Conservation (phyloP, 2,888 invertebrate species). For the Vanessa cardui region DNA sequence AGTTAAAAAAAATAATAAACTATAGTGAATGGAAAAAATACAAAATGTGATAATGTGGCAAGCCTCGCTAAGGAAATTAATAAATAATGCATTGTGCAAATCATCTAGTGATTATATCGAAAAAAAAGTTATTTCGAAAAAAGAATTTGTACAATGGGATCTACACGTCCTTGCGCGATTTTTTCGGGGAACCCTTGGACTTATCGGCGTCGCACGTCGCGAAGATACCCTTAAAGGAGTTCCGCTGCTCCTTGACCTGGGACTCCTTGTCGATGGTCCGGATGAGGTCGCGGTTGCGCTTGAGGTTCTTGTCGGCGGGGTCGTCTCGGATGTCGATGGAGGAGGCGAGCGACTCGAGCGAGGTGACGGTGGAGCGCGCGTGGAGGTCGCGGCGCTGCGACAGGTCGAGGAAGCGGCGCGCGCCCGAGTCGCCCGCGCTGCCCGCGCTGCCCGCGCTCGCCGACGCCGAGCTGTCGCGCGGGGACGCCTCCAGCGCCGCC, state of each 20-base stretch:
- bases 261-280: conserved; percentile 59
- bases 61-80: neutral
- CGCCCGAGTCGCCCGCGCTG: conserved; percentile 35
- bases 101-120: neutral
- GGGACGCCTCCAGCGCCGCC: conserved; percentile 56
- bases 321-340: conserved; percentile 61
- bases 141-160: conserved; percentile 24
- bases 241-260: conserved; percentile 65
- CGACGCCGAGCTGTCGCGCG: conserved; percentile 44
- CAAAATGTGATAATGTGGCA: neutral
- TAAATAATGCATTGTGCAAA: conserved; percentile 7
- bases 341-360: conserved; percentile 80
- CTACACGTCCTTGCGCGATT: conserved; percentile 51
- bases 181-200: conserved; percentile 54
- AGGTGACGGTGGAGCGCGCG: conserved; percentile 78
- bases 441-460: conserved; percentile 35
- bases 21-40: neutral
- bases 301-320: conserved; percentile 50
- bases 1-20: neutral
- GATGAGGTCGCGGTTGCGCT: conserved; percentile 60
- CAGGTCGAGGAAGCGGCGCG: conserved; percentile 59
- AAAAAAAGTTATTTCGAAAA: neutral
- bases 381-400: conserved; percentile 52
- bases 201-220: conserved; percentile 53
- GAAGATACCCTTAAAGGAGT: conserved; percentile 59